These are phyloP conservation scores for Desoria tigrina DNA, from an alignment of 2,888 invertebrate species.

Conservation along the genomic window DNA sequence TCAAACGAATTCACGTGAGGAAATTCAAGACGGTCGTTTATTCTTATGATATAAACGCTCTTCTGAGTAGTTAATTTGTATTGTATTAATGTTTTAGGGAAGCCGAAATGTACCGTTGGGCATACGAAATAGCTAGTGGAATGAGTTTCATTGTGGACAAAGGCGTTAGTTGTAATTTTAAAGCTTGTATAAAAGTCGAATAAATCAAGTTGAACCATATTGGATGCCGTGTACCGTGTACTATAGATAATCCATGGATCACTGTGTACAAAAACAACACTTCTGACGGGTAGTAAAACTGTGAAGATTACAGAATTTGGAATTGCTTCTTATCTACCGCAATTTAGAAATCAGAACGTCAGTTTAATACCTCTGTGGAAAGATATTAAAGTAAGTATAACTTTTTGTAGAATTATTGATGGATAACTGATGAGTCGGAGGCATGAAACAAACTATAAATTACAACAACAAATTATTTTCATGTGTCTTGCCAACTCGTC, in stretches of 20 bases:
- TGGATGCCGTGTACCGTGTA: background rate
- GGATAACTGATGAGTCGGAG: background rate
- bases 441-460: background rate
- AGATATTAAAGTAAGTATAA: no score
- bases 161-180: background rate
- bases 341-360: background rate
- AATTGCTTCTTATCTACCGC: background rate
- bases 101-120: background rate
- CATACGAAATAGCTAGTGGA: background rate
- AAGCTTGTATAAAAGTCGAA: background rate
- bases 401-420: no score
- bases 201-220: no score
- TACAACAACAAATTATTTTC: no score
- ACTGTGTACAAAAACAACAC: background rate
- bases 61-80: no score
- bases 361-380: no score
- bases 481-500: no score
- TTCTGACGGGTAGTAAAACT: background rate
- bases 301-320: constrained; percentile 1
- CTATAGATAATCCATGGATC: background rate
- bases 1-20: background rate
- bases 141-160: background rate
- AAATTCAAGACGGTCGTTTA: no score
- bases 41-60: no score
- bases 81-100: no score